Conservation (phyloP, 1,140 invertebrate genomes). For the Melipona quadrifasciata region DNA sequence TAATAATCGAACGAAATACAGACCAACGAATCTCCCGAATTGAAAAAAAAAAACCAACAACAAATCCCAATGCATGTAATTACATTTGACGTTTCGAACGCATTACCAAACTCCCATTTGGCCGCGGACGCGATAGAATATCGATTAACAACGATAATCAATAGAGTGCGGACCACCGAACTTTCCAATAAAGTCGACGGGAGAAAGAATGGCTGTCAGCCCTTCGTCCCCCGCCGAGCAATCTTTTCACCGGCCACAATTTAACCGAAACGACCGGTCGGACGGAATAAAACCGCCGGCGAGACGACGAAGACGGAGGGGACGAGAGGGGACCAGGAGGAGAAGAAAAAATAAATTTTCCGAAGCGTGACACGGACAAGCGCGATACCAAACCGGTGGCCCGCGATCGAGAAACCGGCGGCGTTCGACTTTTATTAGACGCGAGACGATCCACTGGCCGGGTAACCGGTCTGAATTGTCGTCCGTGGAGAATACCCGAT, state of each 20-base stretch:
- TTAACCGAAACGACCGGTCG: not conserved
- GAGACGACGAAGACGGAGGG: too few species aligned
- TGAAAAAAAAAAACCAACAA: too few species aligned
- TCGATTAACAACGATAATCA: not conserved
- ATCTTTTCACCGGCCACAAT: slow-evolving; percentile 17
- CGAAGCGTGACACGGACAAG: slow-evolving; percentile 25
- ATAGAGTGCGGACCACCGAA: not conserved
- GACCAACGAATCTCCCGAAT: too few species aligned
- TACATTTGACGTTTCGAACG: not conserved
- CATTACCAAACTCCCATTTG: not conserved
- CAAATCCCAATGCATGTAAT: too few species aligned
- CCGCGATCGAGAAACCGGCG: slow-evolving; percentile 45
- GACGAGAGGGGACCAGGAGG: not conserved
- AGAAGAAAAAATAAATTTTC: slow-evolving; percentile 49
- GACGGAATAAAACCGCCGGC: not conserved
- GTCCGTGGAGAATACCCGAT: slow-evolving; percentile 42
- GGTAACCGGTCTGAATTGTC: slow-evolving; percentile 52
- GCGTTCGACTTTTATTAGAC: slow-evolving; percentile 64
- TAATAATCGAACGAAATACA: too few species aligned
- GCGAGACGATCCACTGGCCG: slow-evolving; percentile 50
- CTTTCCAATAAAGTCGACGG: not conserved
- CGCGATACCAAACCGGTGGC: slow-evolving; percentile 38
- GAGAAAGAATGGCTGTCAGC: not conserved
- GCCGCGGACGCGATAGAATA: not conserved
- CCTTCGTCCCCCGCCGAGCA: not conserved